A percentile compares a stretch with the other conserved stretches of the same genome.
Evolutionary conservation across 2,888 invertebrate genomes (phyloP).

Genomic region (Synergus itoensis): DNA sequence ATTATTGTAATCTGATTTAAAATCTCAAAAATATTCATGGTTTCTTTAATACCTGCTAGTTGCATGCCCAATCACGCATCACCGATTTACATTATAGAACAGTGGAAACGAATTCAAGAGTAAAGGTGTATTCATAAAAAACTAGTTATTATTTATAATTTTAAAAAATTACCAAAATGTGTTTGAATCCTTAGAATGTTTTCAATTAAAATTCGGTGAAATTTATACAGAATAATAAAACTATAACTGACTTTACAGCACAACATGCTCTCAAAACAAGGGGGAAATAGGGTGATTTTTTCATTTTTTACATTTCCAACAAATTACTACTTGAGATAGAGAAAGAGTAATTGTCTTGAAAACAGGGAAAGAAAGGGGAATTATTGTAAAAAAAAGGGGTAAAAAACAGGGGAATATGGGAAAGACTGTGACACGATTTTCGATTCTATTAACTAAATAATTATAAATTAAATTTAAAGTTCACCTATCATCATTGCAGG

Average conservation of each 20-base stretch:
- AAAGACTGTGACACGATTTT: background rate
- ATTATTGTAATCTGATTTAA: background rate
- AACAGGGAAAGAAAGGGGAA: background rate
- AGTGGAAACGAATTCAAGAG: background rate
- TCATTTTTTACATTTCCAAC: background rate
- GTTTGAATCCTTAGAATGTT: too few species aligned
- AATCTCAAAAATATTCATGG: constrained; percentile 22
- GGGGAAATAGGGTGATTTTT: background rate
- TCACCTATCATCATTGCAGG: background rate
- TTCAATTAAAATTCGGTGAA: too few species aligned
- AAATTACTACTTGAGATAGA: too few species aligned
- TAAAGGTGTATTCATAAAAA: background rate
- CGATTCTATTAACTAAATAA: too few species aligned
- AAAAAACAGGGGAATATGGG: background rate
- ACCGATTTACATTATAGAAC: background rate
- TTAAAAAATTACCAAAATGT: background rate
- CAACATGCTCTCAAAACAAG: too few species aligned
- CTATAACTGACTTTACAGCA: too few species aligned
- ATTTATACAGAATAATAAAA: too few species aligned
- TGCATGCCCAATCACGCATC: constrained; percentile 8
- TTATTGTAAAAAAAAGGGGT: background rate
- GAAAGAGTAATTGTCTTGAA: background rate
- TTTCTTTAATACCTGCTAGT: background rate
- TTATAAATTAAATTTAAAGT: background rate
- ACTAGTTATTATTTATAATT: background rate